Evolutionary conservation across 2,113 vertebrate genomes (phyloP).

Genomic region (Muntiacus reevesi): DNA sequence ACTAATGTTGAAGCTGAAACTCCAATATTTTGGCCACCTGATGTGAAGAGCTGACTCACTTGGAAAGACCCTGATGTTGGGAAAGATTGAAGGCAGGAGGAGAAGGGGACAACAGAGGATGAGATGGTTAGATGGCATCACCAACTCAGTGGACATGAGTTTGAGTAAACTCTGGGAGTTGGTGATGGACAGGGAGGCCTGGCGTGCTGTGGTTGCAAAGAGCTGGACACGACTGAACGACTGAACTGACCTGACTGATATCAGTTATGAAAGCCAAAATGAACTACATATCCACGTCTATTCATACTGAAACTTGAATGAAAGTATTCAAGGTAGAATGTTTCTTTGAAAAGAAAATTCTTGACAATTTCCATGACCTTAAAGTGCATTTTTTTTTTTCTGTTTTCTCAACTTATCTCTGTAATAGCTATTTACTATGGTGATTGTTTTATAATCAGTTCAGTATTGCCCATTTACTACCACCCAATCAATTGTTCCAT

Average conservation of each 20-base stretch:
- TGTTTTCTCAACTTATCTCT: not conserved
- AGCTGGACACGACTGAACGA: rapidly evolving
- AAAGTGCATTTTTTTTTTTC: not conserved
- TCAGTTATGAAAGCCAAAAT: not conserved
- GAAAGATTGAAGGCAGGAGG: not conserved
- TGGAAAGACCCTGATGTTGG: not conserved
- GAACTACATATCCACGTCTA: not conserved
- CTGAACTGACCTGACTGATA: not conserved
- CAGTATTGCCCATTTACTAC: not conserved
- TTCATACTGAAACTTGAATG: not conserved
- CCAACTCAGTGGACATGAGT: not conserved
- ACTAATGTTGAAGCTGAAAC: not conserved
- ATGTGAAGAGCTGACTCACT: not conserved
- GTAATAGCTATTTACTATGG: not conserved
- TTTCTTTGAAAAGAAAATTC: not conserved
- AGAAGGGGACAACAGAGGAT: not conserved
- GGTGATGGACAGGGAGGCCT: not conserved
- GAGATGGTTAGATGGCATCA: not conserved
- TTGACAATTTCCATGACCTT: not conserved
- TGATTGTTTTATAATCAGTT: not conserved
- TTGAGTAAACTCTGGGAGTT: not conserved
- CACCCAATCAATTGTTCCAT: not conserved
- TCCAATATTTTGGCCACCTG: not conserved
- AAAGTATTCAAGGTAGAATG: not conserved
- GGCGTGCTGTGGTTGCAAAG: rapidly evolving